These are phyloP conservation scores for Synergus gifuensis DNA, from an alignment of 2,888 invertebrate genomes.

Conservation along the genomic window DNA sequence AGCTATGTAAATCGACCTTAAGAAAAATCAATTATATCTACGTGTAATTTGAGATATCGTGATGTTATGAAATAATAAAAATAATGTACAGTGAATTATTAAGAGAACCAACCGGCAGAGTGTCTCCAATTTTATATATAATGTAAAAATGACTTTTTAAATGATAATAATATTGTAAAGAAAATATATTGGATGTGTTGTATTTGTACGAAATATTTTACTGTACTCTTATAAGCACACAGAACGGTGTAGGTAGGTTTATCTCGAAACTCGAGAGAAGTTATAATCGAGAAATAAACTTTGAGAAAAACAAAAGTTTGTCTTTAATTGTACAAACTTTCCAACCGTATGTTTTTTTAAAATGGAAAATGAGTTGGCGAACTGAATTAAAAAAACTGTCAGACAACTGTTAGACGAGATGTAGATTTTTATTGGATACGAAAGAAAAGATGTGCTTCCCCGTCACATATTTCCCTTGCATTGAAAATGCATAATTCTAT, in stretches of 20 bases:
- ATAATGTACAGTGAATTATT: slow-evolving; percentile 32
- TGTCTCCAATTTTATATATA: slow-evolving; percentile 40
- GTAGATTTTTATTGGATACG: slow-evolving; percentile 38
- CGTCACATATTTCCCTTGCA: slow-evolving; percentile 59
- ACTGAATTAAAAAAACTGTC: neutral
- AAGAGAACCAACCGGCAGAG: slow-evolving; percentile 26
- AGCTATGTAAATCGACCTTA: slow-evolving; percentile 26
- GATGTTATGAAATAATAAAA: slow-evolving; percentile 35
- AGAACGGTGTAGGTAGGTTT: slow-evolving; percentile 13
- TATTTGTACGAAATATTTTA: slow-evolving; percentile 40
- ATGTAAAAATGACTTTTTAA: slow-evolving; percentile 39
- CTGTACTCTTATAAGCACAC: slow-evolving; percentile 23
- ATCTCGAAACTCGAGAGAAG: slow-evolving; percentile 16
- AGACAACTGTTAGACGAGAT: slow-evolving; percentile 14
- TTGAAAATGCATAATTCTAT: slow-evolving; percentile 52
- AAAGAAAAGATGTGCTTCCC: slow-evolving; percentile 58
- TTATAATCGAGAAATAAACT: slow-evolving; percentile 3
- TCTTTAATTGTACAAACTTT: slow-evolving; percentile 33
- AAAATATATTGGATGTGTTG: slow-evolving; percentile 40
- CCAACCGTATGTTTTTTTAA: neutral
- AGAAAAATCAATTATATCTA: slow-evolving; percentile 16
- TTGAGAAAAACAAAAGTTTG: slow-evolving; percentile 2
- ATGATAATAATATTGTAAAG: slow-evolving; percentile 38
- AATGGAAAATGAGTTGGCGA: neutral
- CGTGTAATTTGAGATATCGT: slow-evolving; percentile 33